Evolutionary conservation across 1,140 invertebrate genomes (phyloP).

Genomic region (Hycleus phaleratus): DNA sequence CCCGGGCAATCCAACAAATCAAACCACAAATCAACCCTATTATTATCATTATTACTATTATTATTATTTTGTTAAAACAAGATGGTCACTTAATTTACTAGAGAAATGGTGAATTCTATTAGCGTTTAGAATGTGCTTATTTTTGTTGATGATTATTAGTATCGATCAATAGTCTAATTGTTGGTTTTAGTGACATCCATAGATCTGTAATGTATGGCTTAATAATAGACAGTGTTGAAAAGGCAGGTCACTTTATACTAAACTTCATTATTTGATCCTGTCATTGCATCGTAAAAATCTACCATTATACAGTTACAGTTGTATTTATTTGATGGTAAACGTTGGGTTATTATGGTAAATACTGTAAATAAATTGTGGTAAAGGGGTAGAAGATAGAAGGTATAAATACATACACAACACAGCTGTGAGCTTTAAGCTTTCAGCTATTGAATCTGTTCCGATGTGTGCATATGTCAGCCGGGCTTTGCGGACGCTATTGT

Average conservation of each 20-base stretch:
- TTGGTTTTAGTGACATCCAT: conserved; percentile 34
- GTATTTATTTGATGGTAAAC: too few relatives aligned
- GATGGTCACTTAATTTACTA: too few relatives aligned
- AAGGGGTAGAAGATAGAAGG: conserved; percentile 17
- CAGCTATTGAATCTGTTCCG: conserved; percentile 19
- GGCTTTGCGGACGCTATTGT: conserved; percentile 16
- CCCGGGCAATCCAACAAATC: conserved; percentile 4
- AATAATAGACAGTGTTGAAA: conserved; percentile 41
- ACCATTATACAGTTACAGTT: conserved; percentile 12
- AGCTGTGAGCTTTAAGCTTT: conserved; percentile 29
- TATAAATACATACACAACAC: conserved; percentile 2
- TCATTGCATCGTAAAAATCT: conserved; percentile 13
- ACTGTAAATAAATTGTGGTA: conserved; percentile 9
- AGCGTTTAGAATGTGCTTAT: too few relatives aligned
- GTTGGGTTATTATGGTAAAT: too few relatives aligned
- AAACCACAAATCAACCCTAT: not conserved
- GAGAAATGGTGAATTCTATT: too few relatives aligned
- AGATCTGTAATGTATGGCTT: conserved; percentile 37
- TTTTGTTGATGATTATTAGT: too few relatives aligned
- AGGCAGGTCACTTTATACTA: conserved; percentile 40
- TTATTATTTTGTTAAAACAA: too few relatives aligned
- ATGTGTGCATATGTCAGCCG: conserved; percentile 32
- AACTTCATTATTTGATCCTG: conserved; percentile 40
- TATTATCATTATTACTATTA: too few relatives aligned
- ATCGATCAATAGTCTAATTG: conserved; percentile 28